Evolutionary conservation across 2,888 invertebrate species (phyloP).

Genomic region (Brachypalpus laphriformis): DNA sequence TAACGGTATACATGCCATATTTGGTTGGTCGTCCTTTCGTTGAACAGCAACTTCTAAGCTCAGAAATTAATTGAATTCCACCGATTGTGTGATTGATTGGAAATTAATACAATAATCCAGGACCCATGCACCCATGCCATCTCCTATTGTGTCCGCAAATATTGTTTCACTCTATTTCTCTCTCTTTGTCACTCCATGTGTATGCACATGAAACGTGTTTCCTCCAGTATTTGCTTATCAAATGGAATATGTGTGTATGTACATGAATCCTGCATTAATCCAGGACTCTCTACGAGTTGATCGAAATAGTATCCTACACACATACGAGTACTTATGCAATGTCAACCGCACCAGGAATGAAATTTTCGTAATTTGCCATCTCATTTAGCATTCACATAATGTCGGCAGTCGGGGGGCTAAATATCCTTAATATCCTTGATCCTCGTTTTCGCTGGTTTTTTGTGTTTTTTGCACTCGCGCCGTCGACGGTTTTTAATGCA

Average conservation of each 20-base stretch:
- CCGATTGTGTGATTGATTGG: slow-evolving; percentile 72
- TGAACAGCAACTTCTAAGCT: slow-evolving; percentile 51
- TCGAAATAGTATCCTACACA: slow-evolving; percentile 13
- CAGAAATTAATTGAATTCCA: slow-evolving; percentile 72
- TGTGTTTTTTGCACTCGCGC: neutral
- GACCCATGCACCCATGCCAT: neutral
- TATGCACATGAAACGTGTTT: slow-evolving; percentile 57
- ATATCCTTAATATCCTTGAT: slow-evolving; percentile 61
- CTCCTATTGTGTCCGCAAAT: slow-evolving; percentile 49
- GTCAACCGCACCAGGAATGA: slow-evolving; percentile 51
- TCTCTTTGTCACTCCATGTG: no score
- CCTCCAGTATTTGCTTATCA: slow-evolving; percentile 57
- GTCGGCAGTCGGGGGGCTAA: slow-evolving; percentile 58
- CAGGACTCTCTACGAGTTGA: slow-evolving; percentile 19
- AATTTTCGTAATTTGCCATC: slow-evolving; percentile 66
- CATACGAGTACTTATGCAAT: neutral
- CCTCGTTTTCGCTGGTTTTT: neutral
- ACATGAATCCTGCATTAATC: slow-evolving; percentile 41
- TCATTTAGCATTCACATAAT: slow-evolving; percentile 71
- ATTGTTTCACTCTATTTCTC: slow-evolving; percentile 16
- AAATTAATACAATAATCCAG: slow-evolving; percentile 71
- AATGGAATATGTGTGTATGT: slow-evolving; percentile 46
- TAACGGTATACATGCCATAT: neutral
- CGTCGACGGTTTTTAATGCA: slow-evolving; percentile 37
- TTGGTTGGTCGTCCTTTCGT: neutral